Evolutionary conservation across 2,888 invertebrate genomes (phyloP).

Genomic region (Anthrax anthrax): DNA sequence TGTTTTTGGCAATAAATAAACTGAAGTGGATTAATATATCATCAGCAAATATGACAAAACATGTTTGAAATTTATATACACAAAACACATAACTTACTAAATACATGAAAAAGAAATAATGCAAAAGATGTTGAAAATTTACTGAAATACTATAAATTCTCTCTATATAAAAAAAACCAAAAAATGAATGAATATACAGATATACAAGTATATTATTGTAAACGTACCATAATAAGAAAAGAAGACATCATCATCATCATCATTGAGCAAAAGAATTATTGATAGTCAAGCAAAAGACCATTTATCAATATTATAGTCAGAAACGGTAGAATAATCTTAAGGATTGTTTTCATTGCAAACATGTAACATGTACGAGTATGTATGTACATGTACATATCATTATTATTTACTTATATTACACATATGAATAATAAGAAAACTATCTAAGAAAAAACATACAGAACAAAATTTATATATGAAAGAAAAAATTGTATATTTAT

Average conservation of each 20-base stretch:
- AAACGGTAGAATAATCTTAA: constrained; percentile 7
- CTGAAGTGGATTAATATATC: constrained; percentile 13
- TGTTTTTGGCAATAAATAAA: constrained; percentile 11
- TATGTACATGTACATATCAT: neutral
- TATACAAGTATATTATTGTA: neutral
- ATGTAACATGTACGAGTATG: no score
- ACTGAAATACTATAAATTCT: no score
- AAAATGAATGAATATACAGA: neutral
- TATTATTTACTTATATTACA: neutral
- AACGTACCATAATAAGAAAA: neutral
- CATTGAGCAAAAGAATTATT: constrained; percentile 10
- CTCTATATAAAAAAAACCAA: neutral
- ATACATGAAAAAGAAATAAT: neutral
- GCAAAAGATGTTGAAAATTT: neutral
- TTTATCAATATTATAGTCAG: constrained; percentile 13
- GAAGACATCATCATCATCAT: constrained; percentile 1
- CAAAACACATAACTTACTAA: constrained; percentile 4
- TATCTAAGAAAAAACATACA: neutral
- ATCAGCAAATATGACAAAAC: constrained; percentile 13
- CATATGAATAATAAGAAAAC: neutral
- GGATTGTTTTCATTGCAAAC: neutral
- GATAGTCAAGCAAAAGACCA: constrained; percentile 10
- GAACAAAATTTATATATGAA: no score
- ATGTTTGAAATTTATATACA: no score
- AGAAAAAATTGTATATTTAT: no score